phyloP scores from a whole-genome alignment of 2,888 invertebrate genomes.

The Volucella bombylans region DNA sequence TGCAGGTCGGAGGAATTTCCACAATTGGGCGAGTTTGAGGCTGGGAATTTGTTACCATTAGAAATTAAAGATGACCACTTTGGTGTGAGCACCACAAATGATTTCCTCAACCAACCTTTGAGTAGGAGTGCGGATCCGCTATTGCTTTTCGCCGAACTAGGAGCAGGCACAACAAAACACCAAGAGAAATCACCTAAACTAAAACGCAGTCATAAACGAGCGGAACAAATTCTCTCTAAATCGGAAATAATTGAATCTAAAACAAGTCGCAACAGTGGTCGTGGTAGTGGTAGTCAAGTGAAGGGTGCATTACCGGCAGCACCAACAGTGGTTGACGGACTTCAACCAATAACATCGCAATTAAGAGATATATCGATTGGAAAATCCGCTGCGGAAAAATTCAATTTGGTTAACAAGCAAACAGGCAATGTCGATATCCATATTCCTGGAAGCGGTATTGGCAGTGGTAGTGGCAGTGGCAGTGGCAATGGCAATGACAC shows the following conservation, averaged over 20 bases:
- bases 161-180: constrained; percentile 41
- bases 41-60: constrained; percentile 77
- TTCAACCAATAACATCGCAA: constrained; percentile 65
- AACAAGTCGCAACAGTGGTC: constrained; percentile 55
- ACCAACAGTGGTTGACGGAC: constrained; percentile 76
- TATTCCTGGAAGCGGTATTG: not conserved
- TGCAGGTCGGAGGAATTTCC: constrained; percentile 54
- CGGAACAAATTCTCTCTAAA: constrained; percentile 77
- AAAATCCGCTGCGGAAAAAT: constrained; percentile 75
- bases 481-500: constrained; percentile 7
- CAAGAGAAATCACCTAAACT: constrained; percentile 53
- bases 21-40: constrained; percentile 55
- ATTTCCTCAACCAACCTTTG: constrained; percentile 77
- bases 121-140: constrained; percentile 80
- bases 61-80: constrained; percentile 87
- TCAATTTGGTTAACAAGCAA: constrained; percentile 71
- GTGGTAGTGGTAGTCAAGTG: not conserved
- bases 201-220: constrained; percentile 65
- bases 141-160: constrained; percentile 72
- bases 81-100: constrained; percentile 83
- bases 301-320: constrained; percentile 74
- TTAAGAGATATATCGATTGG: constrained; percentile 71
- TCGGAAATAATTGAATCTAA: constrained; percentile 80
- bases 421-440: not conserved
- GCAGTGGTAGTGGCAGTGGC: not conserved